A percentile compares a stretch with the other conserved stretches of the same genome.
Conservation (phyloP, 2,113 vertebrate genomes). For the Glaucomys volans region DNA sequence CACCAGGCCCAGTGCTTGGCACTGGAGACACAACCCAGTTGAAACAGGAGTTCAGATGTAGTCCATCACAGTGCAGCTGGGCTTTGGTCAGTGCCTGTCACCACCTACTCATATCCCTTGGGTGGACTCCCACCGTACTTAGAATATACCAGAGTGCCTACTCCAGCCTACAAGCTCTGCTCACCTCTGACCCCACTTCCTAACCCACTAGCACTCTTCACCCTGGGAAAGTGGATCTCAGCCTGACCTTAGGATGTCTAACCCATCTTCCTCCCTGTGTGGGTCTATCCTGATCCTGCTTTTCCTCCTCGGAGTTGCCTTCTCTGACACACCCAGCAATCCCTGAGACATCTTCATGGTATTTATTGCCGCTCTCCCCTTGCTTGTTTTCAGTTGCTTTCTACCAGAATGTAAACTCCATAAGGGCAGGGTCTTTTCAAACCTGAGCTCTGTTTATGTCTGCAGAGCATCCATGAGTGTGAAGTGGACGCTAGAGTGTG, state of each 20-base stretch:
- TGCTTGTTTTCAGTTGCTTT: not conserved
- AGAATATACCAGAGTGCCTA: not conserved
- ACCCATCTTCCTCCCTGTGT: not conserved
- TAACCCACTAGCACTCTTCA: not conserved
- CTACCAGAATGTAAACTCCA: not conserved
- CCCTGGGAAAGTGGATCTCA: not conserved
- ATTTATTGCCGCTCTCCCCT: not conserved
- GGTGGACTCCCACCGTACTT: not conserved
- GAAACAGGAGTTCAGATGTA: no score
- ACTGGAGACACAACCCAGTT: not conserved
- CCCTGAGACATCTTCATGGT: no score
- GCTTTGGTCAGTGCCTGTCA: not conserved
- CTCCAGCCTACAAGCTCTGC: not conserved
- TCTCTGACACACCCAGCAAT: not conserved
- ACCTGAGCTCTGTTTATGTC: not conserved
- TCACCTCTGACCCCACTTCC: constrained; percentile 44
- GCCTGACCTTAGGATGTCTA: not conserved
- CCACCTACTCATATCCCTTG: not conserved
- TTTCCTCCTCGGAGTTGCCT: not conserved
- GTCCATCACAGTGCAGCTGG: not conserved
- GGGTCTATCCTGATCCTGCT: not conserved
- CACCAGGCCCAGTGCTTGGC: not conserved
- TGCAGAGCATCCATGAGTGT: not conserved
- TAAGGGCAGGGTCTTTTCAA: not conserved
- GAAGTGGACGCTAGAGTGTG: not conserved